Conservation (phyloP, 1,140 invertebrate species). For the Stratiolaelaps scimitus region DNA sequence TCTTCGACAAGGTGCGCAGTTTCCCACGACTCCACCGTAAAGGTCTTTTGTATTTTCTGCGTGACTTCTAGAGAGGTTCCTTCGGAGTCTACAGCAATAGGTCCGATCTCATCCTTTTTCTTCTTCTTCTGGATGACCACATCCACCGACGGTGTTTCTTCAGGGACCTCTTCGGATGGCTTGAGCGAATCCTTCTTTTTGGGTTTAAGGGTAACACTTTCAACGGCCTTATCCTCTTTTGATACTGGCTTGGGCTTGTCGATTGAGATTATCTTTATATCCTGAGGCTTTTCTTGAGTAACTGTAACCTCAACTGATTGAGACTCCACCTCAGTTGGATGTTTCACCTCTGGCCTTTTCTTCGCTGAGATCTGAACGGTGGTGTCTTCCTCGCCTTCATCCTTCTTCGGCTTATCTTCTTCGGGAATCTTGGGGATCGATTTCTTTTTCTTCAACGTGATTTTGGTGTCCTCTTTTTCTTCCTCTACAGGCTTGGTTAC, state of each 20-base stretch:
- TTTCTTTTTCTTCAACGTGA: conserved; percentile 29
- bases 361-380: neutral
- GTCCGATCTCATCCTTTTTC: no score
- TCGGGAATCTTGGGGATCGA: conserved; percentile 18
- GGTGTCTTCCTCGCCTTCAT: neutral
- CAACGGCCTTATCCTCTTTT: neutral
- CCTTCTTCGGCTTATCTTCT: conserved; percentile 16
- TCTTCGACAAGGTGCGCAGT: neutral
- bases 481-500: neutral
- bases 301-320: conserved; percentile 11
- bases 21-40: neutral
- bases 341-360: conserved; percentile 6
- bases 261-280: neutral
- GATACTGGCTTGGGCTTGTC: neutral
- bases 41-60: conserved; percentile 12
- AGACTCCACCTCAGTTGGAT: neutral
- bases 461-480: neutral
- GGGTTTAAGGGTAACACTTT: conserved; percentile 1
- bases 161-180: conserved; percentile 17
- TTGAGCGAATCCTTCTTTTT: conserved; percentile 30
- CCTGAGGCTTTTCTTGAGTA: conserved; percentile 13
- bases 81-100: conserved; percentile 12
- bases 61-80: conserved; percentile 12
- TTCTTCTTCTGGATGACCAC: no score
- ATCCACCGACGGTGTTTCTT: neutral